Percentiles rank a stretch among this genome's conserved stretches.
These are phyloP conservation scores for Champsocephalus gunnari DNA, from an alignment of 2,797 vertebrate genomes.

Conservation along the genomic window DNA sequence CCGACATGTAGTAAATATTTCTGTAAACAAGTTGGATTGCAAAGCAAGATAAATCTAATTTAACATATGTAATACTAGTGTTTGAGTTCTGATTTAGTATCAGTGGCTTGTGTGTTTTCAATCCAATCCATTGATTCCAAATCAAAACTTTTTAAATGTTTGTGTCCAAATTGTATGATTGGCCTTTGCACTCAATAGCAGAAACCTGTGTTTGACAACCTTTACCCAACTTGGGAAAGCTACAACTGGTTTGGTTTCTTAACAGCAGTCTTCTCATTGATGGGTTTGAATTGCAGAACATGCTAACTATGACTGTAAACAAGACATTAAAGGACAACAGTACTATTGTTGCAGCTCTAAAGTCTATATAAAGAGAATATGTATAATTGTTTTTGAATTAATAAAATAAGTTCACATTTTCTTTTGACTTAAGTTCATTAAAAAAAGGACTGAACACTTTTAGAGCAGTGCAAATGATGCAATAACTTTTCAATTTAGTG, in stretches of 20 bases:
- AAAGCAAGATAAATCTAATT: neutral
- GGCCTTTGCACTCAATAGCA: neutral
- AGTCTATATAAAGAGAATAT: conserved; percentile 17
- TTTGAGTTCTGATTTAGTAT: neutral
- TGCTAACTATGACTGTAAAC: conserved; percentile 16
- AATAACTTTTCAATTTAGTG: neutral
- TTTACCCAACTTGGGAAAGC: neutral
- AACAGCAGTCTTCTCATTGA: neutral
- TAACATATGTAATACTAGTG: neutral
- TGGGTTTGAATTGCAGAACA: neutral
- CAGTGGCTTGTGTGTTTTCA: neutral
- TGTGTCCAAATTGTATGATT: neutral
- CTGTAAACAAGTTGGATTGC: neutral
- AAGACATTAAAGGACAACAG: neutral
- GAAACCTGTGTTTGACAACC: too few relatives aligned
- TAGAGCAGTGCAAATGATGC: neutral
- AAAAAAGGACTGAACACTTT: neutral
- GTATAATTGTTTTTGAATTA: conserved; percentile 18
- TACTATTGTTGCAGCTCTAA: conserved; percentile 17
- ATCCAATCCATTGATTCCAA: neutral
- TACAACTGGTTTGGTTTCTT: neutral
- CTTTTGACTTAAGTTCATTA: neutral
- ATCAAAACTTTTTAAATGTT: neutral
- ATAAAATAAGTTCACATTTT: conserved; percentile 23
- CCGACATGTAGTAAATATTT: neutral